Evolutionary conservation across 2,888 invertebrate genomes (phyloP).

Genomic region (Masnerella sp.): DNA sequence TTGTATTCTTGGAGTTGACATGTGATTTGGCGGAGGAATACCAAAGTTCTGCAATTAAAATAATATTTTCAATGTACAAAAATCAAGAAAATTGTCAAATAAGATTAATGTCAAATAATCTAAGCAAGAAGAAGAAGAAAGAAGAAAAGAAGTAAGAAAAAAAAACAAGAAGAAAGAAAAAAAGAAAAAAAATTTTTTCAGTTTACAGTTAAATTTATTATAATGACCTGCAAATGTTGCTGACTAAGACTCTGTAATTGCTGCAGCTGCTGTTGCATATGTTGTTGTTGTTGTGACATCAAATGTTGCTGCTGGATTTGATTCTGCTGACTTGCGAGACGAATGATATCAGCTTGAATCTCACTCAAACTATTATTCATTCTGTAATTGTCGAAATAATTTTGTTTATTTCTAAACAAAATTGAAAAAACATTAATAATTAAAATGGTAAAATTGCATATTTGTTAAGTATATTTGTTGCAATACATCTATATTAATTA

Average conservation of each 20-base stretch:
- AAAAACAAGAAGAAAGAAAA: no score
- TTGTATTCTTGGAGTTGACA: slow-evolving; percentile 70
- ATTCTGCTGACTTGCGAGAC: slow-evolving; percentile 89
- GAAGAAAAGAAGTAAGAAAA: no score
- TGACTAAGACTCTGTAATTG: slow-evolving; percentile 78
- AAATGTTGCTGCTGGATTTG: slow-evolving; percentile 84
- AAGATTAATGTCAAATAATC: neutral
- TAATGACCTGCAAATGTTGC: slow-evolving; percentile 74
- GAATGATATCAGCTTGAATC: slow-evolving; percentile 95
- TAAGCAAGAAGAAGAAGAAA: no score
- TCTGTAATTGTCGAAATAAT: slow-evolving; percentile 78
- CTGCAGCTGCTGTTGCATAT: slow-evolving; percentile 81
- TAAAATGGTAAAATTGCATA: no score
- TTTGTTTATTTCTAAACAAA: no score
- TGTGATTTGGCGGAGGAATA: slow-evolving; percentile 70
- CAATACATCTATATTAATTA: no score
- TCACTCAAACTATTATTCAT: slow-evolving; percentile 96
- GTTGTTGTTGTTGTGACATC: slow-evolving; percentile 80
- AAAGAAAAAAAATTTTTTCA: no score
- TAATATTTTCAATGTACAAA: no score
- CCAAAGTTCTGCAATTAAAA: slow-evolving; percentile 69
- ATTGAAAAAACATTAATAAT: no score
- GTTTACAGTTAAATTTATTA: no score
- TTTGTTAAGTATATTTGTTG: no score
- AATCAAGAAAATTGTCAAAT: neutral